Percentiles rank a stretch among this genome's conserved stretches.
Conservation (phyloP, 1,140 invertebrate genomes). For the Sarcophaga bullata region DNA sequence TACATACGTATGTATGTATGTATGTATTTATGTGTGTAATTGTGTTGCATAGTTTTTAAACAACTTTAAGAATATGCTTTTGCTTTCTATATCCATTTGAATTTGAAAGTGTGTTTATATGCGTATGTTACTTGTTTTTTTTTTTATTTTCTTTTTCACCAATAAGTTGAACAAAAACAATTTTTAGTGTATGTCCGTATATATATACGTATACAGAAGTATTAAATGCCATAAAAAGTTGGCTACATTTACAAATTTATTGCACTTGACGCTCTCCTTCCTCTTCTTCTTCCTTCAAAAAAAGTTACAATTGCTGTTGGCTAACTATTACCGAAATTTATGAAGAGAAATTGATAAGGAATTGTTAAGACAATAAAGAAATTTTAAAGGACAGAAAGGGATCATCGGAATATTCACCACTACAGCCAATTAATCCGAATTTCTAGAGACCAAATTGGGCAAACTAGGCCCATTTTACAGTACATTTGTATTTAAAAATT, state of each 20-base stretch:
- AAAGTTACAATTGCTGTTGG: not conserved
- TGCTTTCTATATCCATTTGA: not conserved
- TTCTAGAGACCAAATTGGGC: too few species aligned
- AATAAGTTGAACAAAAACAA: constrained; percentile 16
- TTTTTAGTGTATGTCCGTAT: not conserved
- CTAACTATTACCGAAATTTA: too few species aligned
- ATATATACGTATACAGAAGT: not conserved
- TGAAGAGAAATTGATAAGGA: too few species aligned
- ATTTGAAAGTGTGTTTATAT: not conserved
- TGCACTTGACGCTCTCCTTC: constrained; percentile 7
- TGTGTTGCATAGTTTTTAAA: not conserved
- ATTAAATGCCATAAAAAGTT: constrained; percentile 30
- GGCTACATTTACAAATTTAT: constrained; percentile 28
- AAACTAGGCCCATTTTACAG: too few species aligned
- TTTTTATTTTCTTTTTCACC: not conserved
- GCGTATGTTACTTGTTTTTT: not conserved
- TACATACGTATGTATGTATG: constrained; percentile 19
- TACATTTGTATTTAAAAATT: too few species aligned
- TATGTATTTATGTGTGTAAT: constrained; percentile 20
- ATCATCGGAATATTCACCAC: too few species aligned
- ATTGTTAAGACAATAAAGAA: too few species aligned
- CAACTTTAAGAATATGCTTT: constrained; percentile 33
- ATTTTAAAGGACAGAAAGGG: too few species aligned
- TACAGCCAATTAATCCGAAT: too few species aligned
- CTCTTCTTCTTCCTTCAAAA: too few species aligned